phyloP scores from a whole-genome alignment of 2,113 vertebrate species.

The Hyperoodon ampullatus region DNA sequence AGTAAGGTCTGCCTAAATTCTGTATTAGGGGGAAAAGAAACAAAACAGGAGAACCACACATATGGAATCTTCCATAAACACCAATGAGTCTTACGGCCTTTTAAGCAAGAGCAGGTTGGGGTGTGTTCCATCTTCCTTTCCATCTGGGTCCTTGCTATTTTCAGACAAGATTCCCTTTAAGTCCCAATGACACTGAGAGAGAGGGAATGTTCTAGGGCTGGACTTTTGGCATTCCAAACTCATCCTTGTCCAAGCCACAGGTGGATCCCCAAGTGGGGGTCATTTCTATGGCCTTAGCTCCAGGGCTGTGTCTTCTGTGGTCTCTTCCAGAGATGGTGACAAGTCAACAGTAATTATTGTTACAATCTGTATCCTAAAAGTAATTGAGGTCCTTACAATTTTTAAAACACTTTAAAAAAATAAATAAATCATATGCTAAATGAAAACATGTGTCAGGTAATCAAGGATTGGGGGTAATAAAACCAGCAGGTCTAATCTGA shows the following conservation, averaged over 20 bases:
- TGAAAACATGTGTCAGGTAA: not conserved
- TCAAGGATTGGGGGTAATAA: not conserved
- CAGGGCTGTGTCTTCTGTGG: not conserved
- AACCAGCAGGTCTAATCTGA: not conserved
- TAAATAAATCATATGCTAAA: not conserved
- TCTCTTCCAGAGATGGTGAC: not conserved
- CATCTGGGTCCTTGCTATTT: not conserved
- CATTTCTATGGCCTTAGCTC: not conserved
- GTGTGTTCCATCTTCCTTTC: not conserved
- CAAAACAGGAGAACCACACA: not conserved
- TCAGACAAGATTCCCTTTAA: not conserved
- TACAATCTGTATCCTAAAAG: not conserved
- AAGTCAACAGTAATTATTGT: not conserved
- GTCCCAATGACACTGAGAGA: not conserved
- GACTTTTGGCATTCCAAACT: not conserved
- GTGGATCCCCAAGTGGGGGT: not conserved
- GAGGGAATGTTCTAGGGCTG: not conserved
- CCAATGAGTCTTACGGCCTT: not conserved
- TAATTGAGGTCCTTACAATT: not conserved
- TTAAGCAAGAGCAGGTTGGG: not conserved
- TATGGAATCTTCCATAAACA: not conserved
- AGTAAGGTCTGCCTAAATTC: not conserved
- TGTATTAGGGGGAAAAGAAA: not conserved
- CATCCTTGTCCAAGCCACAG: not conserved
- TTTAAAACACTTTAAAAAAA: not conserved